Base-by-base conservation (phyloP, 2,888 invertebrate species). In the Chymomyza amoena region DNA sequence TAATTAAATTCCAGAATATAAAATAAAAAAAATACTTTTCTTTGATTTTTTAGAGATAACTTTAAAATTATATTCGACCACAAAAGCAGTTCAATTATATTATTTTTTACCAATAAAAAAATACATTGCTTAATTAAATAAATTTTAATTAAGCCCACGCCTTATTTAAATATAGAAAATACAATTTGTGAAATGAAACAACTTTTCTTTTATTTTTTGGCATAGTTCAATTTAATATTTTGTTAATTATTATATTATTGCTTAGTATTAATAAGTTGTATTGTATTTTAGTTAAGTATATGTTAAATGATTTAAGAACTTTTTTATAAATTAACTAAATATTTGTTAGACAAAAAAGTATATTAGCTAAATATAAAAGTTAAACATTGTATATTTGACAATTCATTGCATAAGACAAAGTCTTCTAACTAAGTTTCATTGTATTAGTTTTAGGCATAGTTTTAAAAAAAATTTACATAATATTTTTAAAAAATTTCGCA, bases 311-410 rank as follows among this genome's bases (percentile, higher is more conserved):
- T 66, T 66, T 45, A 59, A 57, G 50, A 18, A 20, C 9, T 57
- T 36, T 16, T 15, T 56, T 57, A 32, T 61, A 54, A 66, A 36
- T 66, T 54, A 66, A 61, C 66, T 66, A 66, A 66, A 32, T 59
- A 20, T 56, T 63, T 28, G 32, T 64, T 64, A 39, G 16, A 56
- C 36, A 64, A 64, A 56, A 56, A 18, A 13, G 6, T 13, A 13
- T 13, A 13, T 45, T 45, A 45, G 39, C 39, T 45, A 45, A 15
- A 13, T 45, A 45, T 45, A 45, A 45, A 45, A 45, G 13, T 45
- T 45, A 59, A 18, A 59, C 32, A 32, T 6, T 28, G 59, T 16
- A 20, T 54, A 54, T 16, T 18, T 20, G 9, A 20, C 1, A 20
- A 20, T 54, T 16, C 0, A 1, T 20, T 16, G 16, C 2, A 20